Evolutionary conservation across 2,888 invertebrate genomes (phyloP), one percentile per base, ranked within the genome.

Genomic region (Melanostoma scalare): DNA sequence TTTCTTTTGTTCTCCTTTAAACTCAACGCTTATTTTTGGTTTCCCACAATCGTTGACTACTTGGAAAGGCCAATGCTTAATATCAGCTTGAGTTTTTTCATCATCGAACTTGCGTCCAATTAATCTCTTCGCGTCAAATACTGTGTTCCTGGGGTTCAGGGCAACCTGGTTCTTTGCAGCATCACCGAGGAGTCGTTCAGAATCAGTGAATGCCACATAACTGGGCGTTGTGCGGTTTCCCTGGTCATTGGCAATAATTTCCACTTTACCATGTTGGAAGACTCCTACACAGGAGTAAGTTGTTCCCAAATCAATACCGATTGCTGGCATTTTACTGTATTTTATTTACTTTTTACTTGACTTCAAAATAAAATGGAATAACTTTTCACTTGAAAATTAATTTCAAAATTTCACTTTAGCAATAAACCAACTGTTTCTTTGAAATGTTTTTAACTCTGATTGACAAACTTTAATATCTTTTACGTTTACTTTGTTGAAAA

Each of bases 31-130:
- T 86, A 96, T 95, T 92, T 95, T 96, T 85, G 96, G 96, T 91
- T 96, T 96, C 61, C 95, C 95, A 85, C 93, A 93, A 89, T 95
- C 95, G 90, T 93, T 95, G 89, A 95, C 92, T 2, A 98, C 97
- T 89, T 95, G 96, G 90, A 98, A 98, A 61, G 98, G 98, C 95
- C 97, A 98, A 92, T 96, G 96, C 92, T 98, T 97, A 94, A 98
- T 95, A 90, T 98, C 98, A 65, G 94, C 94, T 92, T 98, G 98
- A 71, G 99, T 97, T n/a, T 96, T 95, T 52, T 93, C 92, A 91
- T 98, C 97, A 87, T 95, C 95, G 91, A 95, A 98, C 88, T 96
- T 95, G 88, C 98, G 95, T 73, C 98, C 98, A 92, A 98, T 98
- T 89, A 98, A 93, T 91, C 98, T 95, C 92, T 98, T 96, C 87